A percentile compares a stretch with the other conserved stretches of the same genome.
Conservation (phyloP, 2,888 invertebrate species). For the Odontocolon sp. region DNA sequence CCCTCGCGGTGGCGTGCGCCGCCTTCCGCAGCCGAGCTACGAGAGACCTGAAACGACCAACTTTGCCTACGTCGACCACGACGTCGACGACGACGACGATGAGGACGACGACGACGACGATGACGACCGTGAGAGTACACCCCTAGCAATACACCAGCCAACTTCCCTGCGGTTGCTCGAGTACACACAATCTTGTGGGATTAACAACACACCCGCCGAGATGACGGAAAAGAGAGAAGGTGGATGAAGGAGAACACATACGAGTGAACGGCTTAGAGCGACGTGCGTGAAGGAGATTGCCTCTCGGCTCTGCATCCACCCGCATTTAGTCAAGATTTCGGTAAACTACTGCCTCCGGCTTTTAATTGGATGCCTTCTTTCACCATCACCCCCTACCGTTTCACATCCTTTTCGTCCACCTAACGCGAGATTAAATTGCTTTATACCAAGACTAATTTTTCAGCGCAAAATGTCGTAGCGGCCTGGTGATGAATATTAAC, state of each 20-base stretch:
- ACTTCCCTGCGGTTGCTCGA: constrained; percentile 50
- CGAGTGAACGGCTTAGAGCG: constrained; percentile 51
- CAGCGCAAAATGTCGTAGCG: too few relatives aligned
- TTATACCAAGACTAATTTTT: constrained; percentile 19
- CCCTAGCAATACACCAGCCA: constrained; percentile 38
- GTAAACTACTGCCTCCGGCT: constrained; percentile 56
- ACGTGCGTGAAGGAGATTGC: constrained; percentile 71
- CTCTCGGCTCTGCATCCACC: constrained; percentile 55
- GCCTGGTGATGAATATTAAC: not conserved
- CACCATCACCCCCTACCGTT: constrained; percentile 7
- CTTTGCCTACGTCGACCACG: constrained; percentile 38
- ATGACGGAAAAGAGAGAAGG: constrained; percentile 31
- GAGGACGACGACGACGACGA: too few relatives aligned
- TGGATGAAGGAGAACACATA: constrained; percentile 58
- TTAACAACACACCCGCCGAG: constrained; percentile 71
- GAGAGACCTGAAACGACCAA: constrained; percentile 36
- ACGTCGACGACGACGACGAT: too few relatives aligned
- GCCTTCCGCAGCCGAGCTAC: constrained; percentile 38
- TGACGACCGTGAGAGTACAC: constrained; percentile 12
- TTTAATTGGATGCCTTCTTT: constrained; percentile 67
- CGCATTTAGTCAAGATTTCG: constrained; percentile 56
- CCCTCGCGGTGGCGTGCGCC: constrained; percentile 57
- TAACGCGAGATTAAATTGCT: constrained; percentile 43
- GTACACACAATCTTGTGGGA: constrained; percentile 75
- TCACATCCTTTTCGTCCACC: constrained; percentile 28